phyloP scores from a whole-genome alignment of 2,113 vertebrate species.

The Oreotragus oreotragus region DNA sequence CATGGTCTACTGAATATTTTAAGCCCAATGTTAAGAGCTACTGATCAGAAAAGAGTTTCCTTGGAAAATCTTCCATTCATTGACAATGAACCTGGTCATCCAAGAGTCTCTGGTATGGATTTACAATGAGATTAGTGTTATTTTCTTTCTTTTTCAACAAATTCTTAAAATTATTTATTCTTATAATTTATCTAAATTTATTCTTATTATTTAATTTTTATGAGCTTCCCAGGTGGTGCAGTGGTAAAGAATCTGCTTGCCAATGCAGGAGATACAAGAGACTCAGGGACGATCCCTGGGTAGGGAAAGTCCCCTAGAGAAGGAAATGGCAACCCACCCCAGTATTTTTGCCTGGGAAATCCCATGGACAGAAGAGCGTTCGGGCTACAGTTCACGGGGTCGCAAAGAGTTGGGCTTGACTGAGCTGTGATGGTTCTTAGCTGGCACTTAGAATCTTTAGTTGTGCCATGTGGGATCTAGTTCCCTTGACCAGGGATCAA shows the following conservation, averaged over 20 bases:
- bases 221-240: background rate
- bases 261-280: background rate
- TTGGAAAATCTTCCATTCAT: background rate
- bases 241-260: background rate
- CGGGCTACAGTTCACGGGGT: fast-evolving
- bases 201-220: background rate
- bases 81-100: background rate
- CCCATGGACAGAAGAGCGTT: background rate
- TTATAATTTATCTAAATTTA: background rate
- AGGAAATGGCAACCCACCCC: background rate
- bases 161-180: background rate
- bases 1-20: background rate
- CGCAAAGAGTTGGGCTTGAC: background rate
- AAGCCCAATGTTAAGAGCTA: background rate
- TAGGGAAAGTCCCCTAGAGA: background rate
- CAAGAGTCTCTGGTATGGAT: background rate
- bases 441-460: background rate
- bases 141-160: background rate
- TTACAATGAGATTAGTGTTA: background rate
- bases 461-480: background rate
- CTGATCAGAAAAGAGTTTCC: background rate
- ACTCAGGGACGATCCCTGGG: background rate
- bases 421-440: background rate
- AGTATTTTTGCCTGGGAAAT: background rate
- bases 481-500: background rate